Evolutionary conservation across 2,797 vertebrate genomes (phyloP).

Genomic region (Furcifer pardalis): DNA sequence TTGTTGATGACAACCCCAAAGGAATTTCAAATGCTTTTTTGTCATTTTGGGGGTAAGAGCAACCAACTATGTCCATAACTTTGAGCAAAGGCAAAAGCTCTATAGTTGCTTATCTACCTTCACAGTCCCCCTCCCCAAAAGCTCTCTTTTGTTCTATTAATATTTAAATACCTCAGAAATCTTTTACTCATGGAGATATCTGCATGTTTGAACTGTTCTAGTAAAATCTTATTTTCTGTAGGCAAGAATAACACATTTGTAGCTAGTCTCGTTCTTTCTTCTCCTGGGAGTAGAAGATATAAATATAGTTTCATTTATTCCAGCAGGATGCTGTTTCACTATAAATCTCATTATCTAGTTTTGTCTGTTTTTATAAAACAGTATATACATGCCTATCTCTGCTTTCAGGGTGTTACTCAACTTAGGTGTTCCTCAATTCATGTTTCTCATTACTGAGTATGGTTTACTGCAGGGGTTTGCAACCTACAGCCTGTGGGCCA

Average conservation of each 20-base stretch:
- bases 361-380: slow-evolving; percentile 37
- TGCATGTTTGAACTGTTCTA: not conserved
- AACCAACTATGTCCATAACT: not conserved
- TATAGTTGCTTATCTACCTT: not conserved
- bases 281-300: slow-evolving; percentile 26
- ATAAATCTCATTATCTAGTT: slow-evolving; percentile 49
- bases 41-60: not conserved
- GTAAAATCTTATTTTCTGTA: slow-evolving; percentile 14
- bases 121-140: not conserved
- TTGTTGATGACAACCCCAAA: not conserved
- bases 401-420: slow-evolving; percentile 6
- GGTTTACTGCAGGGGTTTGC: no score
- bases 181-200: slow-evolving; percentile 13
- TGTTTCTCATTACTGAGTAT: no score
- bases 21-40: not conserved
- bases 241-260: slow-evolving; percentile 26
- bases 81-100: not conserved
- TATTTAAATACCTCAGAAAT: not conserved
- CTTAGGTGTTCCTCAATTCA: no score
- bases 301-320: slow-evolving; percentile 26
- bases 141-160: slow-evolving; percentile 10
- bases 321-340: slow-evolving; percentile 35
- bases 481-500: no score
- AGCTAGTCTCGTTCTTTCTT: slow-evolving; percentile 21
- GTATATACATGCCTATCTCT: slow-evolving; percentile 53